Percentiles rank a stretch among this genome's conserved stretches.
phyloP scores from a whole-genome alignment of 2,888 invertebrate species.

The Furcula furcula region DNA sequence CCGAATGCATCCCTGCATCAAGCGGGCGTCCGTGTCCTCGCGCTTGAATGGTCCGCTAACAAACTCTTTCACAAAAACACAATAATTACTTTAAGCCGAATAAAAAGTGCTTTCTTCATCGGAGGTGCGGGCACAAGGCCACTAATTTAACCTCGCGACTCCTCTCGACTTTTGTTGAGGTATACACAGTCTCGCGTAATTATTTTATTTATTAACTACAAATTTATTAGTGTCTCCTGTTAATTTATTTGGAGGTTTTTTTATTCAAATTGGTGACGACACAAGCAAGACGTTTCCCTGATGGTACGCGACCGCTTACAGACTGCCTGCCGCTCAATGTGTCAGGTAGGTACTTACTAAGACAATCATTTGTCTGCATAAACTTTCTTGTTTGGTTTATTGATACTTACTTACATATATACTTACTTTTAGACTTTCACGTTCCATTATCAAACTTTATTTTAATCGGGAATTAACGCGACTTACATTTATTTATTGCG shows the following conservation, averaged over 20 bases:
- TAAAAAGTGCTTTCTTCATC: constrained; percentile 74
- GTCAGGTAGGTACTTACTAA: no score
- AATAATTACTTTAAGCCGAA: constrained; percentile 80
- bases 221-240: constrained; percentile 6
- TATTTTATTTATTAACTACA: no score
- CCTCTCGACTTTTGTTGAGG: constrained; percentile 32
- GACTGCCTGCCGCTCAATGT: no score
- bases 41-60: constrained; percentile 77
- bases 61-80: constrained; percentile 82
- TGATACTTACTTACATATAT: no score
- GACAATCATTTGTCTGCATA: no score
- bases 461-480: no score
- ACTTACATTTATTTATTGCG: no score
- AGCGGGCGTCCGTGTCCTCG: constrained; percentile 59
- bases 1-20: constrained; percentile 42
- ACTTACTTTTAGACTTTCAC: no score
- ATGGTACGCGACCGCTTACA: no score
- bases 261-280: constrained; percentile 25
- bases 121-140: constrained; percentile 53
- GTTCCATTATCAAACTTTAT: no score
- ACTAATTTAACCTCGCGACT: constrained; percentile 68
- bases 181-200: constrained; percentile 1
- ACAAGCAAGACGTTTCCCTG: no score
- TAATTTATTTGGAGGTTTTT: constrained; percentile 10
- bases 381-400: no score